Evolutionary conservation across 2,797 vertebrate species (phyloP).

Genomic region (Hydrocynus forskahlii): DNA sequence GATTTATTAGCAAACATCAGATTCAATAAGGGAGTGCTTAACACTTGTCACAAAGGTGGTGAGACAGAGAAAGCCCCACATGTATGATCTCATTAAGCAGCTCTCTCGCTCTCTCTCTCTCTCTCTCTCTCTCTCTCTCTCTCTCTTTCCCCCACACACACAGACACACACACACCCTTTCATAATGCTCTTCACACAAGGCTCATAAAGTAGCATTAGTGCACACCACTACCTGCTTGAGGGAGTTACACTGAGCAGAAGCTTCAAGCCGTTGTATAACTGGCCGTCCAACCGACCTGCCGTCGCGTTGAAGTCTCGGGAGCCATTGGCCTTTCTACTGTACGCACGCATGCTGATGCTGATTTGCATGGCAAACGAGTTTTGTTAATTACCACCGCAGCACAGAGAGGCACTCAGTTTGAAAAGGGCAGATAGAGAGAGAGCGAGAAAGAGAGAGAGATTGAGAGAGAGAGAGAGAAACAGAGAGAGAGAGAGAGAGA

Average conservation of each 20-base stretch:
- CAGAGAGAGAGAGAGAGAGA: too few relatives aligned
- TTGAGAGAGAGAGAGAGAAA: too few relatives aligned
- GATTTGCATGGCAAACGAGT: conserved; percentile 78
- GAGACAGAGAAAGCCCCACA: conserved; percentile 35
- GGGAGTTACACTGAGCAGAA: not conserved
- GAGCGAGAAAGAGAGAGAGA: too few relatives aligned
- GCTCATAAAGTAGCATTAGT: conserved; percentile 14
- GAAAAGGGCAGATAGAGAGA: too few relatives aligned
- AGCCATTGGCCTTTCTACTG: conserved; percentile 69
- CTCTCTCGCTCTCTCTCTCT: conserved; percentile 43
- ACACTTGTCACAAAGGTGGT: conserved; percentile 70
- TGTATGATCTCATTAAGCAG: conserved; percentile 69
- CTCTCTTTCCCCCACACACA: too few relatives aligned
- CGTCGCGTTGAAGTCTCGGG: conserved; percentile 1
- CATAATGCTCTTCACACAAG: not conserved
- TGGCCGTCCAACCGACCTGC: conserved; percentile 1
- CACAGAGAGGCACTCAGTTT: conserved; percentile 69
- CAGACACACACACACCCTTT: conserved; percentile 6
- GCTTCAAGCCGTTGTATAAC: conserved; percentile 2
- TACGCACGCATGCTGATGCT: conserved; percentile 68
- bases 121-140: not conserved
- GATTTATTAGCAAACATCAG: conserved; percentile 80
- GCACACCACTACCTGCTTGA: not conserved
- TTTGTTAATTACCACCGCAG: conserved; percentile 76
- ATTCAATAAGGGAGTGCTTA: conserved; percentile 78